phyloP scores from a whole-genome alignment of 2,888 invertebrate species.

The Tipula confusa region DNA sequence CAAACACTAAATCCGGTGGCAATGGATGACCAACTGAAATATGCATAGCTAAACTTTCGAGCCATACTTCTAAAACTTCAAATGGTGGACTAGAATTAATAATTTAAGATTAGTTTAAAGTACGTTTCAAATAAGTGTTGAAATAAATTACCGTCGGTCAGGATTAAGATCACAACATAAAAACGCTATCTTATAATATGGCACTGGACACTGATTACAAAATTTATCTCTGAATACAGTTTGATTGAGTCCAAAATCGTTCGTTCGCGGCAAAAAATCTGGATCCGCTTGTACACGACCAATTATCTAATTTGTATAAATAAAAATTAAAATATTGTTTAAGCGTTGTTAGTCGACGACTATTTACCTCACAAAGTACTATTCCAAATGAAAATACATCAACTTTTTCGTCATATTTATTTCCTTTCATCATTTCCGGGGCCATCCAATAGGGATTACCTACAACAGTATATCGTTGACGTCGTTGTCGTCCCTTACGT shows the following conservation, averaged over 20 bases:
- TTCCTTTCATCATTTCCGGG: constrained; percentile 97
- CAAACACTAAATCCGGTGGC: constrained; percentile 65
- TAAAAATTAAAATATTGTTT: not conserved
- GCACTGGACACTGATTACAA: constrained; percentile 75
- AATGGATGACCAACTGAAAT: constrained; percentile 60
- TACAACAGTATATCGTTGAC: constrained; percentile 91
- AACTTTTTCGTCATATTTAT: constrained; percentile 93
- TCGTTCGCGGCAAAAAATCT: constrained; percentile 83
- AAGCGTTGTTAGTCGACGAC: not conserved
- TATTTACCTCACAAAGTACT: constrained; percentile 79
- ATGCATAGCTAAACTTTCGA: constrained; percentile 72
- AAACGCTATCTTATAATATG: constrained; percentile 84
- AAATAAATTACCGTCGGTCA: constrained; percentile 64
- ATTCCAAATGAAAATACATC: constrained; percentile 96
- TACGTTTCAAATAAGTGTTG: not conserved
- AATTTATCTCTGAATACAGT: constrained; percentile 80
- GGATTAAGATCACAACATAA: constrained; percentile 87
- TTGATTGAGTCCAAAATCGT: constrained; percentile 90
- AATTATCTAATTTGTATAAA: constrained; percentile 69
- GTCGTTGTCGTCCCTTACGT: constrained; percentile 61
- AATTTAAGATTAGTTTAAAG: not conserved
- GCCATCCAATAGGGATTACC: constrained; percentile 99
- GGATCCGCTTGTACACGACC: constrained; percentile 94
- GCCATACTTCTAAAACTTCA: constrained; percentile 84
- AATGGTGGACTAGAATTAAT: constrained; percentile 69